Percentiles rank a stretch among this genome's conserved stretches.
phyloP scores from a whole-genome alignment of 1,140 invertebrate species.

The Polypedilum vanderplanki region DNA sequence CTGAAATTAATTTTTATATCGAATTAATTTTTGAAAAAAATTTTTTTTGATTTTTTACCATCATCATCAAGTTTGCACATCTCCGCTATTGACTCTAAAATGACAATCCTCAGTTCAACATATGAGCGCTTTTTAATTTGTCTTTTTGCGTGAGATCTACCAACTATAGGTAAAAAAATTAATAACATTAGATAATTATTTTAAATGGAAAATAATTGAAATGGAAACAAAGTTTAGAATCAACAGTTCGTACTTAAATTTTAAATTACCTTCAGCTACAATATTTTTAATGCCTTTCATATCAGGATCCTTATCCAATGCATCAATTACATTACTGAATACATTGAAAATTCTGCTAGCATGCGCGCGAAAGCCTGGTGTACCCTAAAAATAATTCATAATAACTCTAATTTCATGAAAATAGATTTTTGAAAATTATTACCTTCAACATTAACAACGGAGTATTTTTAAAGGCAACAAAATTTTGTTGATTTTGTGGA shows the following conservation, averaged over 20 bases:
- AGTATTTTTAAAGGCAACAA: background rate
- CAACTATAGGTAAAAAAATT: background rate
- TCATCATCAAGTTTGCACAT: background rate
- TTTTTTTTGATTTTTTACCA: too few relatives aligned
- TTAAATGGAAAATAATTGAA: background rate
- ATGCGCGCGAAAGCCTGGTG: background rate
- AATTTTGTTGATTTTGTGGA: background rate
- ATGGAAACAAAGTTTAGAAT: background rate
- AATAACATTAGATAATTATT: background rate
- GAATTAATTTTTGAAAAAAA: too few relatives aligned
- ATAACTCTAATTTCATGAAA: background rate
- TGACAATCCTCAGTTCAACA: background rate
- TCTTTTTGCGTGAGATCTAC: background rate
- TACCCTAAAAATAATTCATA: slow-evolving; percentile 1
- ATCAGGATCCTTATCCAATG: background rate
- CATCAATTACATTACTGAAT: background rate
- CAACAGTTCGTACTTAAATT: background rate
- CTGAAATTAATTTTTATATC: background rate
- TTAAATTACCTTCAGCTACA: slow-evolving; percentile 12
- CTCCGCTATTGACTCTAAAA: background rate
- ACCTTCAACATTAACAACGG: background rate
- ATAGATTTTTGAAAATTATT: background rate
- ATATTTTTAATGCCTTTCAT: background rate
- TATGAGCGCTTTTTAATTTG: background rate
- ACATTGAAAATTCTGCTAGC: background rate